Evolutionary conservation across 1,140 invertebrate species (phyloP).

Genomic region (Lepeophtheirus salmonis): DNA sequence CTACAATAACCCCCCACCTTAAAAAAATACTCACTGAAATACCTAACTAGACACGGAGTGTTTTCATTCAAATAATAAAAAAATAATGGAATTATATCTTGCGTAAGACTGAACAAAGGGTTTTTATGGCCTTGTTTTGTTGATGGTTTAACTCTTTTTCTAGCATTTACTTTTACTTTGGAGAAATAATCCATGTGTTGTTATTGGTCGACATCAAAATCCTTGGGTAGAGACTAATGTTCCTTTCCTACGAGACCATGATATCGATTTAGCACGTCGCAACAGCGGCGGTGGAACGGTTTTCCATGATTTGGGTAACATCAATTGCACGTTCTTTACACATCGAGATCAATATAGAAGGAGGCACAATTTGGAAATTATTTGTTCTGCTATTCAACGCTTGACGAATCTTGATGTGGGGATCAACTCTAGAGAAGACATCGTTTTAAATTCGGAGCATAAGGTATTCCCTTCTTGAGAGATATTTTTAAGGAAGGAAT

Average conservation of each 20-base stretch:
- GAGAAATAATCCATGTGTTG: slow-evolving; percentile 77
- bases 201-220: slow-evolving; percentile 90
- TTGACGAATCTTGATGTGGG: slow-evolving; percentile 34
- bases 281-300: slow-evolving; percentile 92
- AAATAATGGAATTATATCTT: too few relatives aligned
- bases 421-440: slow-evolving; percentile 58
- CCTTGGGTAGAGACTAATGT: slow-evolving; percentile 79
- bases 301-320: slow-evolving; percentile 81
- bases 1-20: too few relatives aligned
- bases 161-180: slow-evolving; percentile 69
- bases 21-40: too few relatives aligned
- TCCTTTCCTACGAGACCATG: slow-evolving; percentile 34
- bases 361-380: slow-evolving; percentile 60
- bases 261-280: slow-evolving; percentile 54
- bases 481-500: background rate
- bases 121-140: too few relatives aligned
- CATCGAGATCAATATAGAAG: slow-evolving; percentile 53
- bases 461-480: slow-evolving; percentile 46
- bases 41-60: too few relatives aligned
- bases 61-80: too few relatives aligned
- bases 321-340: slow-evolving; percentile 79
- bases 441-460: slow-evolving; percentile 51
- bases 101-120: too few relatives aligned
- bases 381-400: slow-evolving; percentile 45
- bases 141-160: too few relatives aligned